Evolutionary conservation across 2,797 vertebrate genomes (phyloP), one percentile per base, ranked within the genome.

Genomic region (Sitta carolinensis): DNA sequence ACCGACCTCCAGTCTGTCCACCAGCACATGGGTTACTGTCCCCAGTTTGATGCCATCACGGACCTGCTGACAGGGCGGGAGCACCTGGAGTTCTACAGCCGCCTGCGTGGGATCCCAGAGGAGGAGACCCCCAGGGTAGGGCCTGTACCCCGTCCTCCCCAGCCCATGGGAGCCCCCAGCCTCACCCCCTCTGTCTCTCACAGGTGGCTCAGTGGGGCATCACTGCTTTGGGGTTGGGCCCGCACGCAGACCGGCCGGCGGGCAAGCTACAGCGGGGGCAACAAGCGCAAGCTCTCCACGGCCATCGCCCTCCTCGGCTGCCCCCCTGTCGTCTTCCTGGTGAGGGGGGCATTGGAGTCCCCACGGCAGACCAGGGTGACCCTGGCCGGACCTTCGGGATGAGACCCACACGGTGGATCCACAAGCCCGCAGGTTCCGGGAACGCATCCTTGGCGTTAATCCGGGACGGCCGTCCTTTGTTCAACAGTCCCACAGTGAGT

Each of bases 371-470:
- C 18, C 15, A 1, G 34, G 23, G 13, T 83, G 64, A 77, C 25
- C 2, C 3, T 0, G 11, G 11, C 0, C 47, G 72, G 34, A 5
- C 5, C 1, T 47, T 68, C 89, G 99, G 99, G 99, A 99, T 52
- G 99, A 99, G 94, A n/a, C 99, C 98, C 10, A 99, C 99, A 99
- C 98, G 0, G 98, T 99, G 99, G 99, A 99, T 84, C 99, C 98
- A 0, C 97, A 97, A 30, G 98, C 98, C 3, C 98, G 99, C 75
- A 97, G 98, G 20, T 99, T 99, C 96, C 97, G 99, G 99, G 98
- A 99, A 96, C 99, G 98, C 79, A 98, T 99, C 94, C 97, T 98
- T 23, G 97, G 98, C 0, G 95, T 99, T 72, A n/a, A 98, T 98
- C 94, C 98, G 97, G 82, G 98, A 98, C 20, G 98, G 99, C 15